phyloP scores from a whole-genome alignment of 2,797 vertebrate genomes.

The Forpus xanthops region DNA sequence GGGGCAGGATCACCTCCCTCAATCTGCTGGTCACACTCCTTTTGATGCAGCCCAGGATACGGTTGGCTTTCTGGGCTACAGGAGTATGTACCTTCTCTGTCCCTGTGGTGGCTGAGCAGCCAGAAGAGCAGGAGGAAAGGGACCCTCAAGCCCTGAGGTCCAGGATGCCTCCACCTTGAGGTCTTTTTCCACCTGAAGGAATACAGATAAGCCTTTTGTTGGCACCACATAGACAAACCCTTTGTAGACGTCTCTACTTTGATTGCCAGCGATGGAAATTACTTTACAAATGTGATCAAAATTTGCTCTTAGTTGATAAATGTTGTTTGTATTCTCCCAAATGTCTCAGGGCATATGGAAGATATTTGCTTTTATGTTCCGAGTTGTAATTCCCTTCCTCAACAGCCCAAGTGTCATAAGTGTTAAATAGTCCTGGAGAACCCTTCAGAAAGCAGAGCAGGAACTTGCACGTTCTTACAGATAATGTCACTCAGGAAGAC shows the following conservation, averaged over 20 bases:
- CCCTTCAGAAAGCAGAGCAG: not conserved
- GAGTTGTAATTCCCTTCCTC: not conserved
- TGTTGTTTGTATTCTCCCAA: not conserved
- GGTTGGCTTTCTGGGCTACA: too few species aligned
- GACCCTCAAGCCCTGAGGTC: not conserved
- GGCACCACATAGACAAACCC: not conserved
- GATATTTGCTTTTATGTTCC: not conserved
- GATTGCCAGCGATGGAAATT: not conserved
- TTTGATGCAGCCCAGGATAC: too few species aligned
- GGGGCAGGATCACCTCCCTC: too few species aligned
- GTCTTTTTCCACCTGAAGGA: not conserved
- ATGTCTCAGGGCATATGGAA: not conserved
- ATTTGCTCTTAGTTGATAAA: not conserved
- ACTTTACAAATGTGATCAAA: not conserved
- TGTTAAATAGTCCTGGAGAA: not conserved
- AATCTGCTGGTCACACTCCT: too few species aligned
- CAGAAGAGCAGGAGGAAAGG: not conserved
- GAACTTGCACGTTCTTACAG: not conserved
- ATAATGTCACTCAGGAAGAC: not conserved
- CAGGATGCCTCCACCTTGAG: not conserved
- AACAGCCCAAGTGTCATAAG: not conserved
- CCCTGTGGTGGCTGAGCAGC: accelerated
- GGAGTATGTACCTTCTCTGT: not conserved
- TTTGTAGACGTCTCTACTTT: not conserved
- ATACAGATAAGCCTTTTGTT: not conserved